phyloP scores from a whole-genome alignment of 2,113 vertebrate genomes.

The Furnarius figulus region DNA sequence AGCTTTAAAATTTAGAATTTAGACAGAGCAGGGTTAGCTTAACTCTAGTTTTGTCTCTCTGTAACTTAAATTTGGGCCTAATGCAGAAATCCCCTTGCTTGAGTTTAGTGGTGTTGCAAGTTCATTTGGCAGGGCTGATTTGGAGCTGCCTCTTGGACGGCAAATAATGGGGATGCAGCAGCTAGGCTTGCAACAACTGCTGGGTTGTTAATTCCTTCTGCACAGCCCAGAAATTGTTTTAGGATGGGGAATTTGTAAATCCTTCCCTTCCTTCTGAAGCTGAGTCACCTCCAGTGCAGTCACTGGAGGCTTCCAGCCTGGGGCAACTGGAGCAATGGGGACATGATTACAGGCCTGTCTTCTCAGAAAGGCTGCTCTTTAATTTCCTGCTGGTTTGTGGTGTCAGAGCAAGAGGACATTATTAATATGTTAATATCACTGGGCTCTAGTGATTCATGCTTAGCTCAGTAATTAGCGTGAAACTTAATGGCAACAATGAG shows the following conservation, averaged over 20 bases:
- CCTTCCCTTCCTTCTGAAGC: not conserved
- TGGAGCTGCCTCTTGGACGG: not conserved
- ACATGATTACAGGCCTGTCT: not conserved
- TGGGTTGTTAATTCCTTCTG: not conserved
- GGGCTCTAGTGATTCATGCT: not conserved
- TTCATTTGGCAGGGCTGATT: not conserved
- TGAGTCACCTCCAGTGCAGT: fast-evolving
- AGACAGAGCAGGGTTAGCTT: not conserved
- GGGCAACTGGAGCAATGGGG: not conserved
- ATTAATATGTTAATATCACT: not conserved
- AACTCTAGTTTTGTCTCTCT: not conserved
- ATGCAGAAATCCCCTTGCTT: not conserved
- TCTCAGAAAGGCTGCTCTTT: not conserved
- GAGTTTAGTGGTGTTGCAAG: not conserved
- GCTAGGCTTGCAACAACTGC: not conserved
- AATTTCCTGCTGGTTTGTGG: not conserved
- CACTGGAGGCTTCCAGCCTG: not conserved
- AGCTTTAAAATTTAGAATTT: not conserved
- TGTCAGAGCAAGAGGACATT: not conserved
- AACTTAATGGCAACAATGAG: not conserved
- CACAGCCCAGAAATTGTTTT: not conserved
- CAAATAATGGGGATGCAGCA: not conserved
- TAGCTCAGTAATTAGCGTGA: not conserved
- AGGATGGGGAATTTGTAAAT: not conserved
- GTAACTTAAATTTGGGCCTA: not conserved